Evolutionary conservation across 2,797 vertebrate species (phyloP).

Genomic region (Emys orbicularis): DNA sequence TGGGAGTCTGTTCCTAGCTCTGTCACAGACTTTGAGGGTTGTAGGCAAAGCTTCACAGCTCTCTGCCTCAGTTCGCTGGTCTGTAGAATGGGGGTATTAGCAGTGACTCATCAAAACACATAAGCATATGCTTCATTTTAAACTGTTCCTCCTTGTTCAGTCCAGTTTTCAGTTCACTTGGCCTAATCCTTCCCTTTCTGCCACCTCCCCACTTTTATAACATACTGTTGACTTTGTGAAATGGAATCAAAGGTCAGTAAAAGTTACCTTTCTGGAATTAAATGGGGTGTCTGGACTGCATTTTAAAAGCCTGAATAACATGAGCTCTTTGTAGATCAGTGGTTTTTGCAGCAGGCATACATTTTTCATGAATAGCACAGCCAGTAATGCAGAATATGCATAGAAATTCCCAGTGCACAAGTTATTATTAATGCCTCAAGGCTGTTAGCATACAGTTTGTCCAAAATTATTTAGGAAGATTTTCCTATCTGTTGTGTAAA

Average conservation of each 20-base stretch:
- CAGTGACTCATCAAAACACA: not conserved
- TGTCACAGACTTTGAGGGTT: not conserved
- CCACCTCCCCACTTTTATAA: not conserved
- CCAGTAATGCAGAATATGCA: constrained; percentile 44
- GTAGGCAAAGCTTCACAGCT: not conserved
- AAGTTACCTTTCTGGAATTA: constrained; percentile 8
- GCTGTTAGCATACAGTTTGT: constrained; percentile 28
- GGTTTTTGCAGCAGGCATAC: not conserved
- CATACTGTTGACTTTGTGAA: not conserved
- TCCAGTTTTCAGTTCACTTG: not conserved
- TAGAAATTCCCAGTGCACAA: constrained; percentile 27
- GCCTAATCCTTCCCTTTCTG: not conserved
- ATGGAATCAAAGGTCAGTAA: not conserved
- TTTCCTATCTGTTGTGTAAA: constrained; percentile 38
- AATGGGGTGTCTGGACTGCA: not conserved
- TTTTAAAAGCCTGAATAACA: not conserved
- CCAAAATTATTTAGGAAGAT: constrained; percentile 18
- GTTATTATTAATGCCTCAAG: constrained; percentile 43
- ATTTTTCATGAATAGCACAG: constrained; percentile 59
- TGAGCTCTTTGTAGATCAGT: not conserved
- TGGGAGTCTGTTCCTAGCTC: not conserved
- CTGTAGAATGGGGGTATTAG: not conserved
- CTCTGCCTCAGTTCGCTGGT: not conserved
- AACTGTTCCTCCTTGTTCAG: not conserved
- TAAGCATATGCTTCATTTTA: not conserved